phyloP scores from a whole-genome alignment of 2,113 vertebrate genomes.

The Bujurquina vittata region DNA sequence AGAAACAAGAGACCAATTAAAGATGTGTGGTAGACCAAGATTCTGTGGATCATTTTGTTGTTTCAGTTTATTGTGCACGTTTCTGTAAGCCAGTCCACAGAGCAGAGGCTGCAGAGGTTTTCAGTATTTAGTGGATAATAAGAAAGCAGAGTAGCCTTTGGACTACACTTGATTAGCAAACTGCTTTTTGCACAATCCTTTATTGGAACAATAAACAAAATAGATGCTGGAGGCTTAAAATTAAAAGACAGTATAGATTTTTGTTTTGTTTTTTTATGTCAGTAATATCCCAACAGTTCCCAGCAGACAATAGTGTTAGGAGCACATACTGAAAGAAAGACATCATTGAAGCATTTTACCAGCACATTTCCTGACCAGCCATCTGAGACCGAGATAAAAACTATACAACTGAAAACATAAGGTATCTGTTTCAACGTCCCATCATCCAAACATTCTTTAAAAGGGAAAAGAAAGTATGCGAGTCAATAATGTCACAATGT shows the following conservation, averaged over 20 bases:
- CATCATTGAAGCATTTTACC: constrained; percentile 71
- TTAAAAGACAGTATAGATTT: constrained; percentile 77
- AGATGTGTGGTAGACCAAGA: constrained; percentile 55
- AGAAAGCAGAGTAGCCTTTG: constrained; percentile 61
- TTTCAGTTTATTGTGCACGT: constrained; percentile 76
- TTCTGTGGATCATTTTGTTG: constrained; percentile 48
- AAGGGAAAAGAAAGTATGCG: constrained; percentile 35
- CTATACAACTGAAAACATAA: constrained; percentile 70
- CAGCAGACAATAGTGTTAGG: constrained; percentile 79
- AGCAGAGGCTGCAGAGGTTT: constrained; percentile 55
- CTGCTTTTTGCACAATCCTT: constrained; percentile 78
- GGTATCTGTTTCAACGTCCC: constrained; percentile 54
- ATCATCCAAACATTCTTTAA: constrained; percentile 49
- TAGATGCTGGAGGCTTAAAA: constrained; percentile 77
- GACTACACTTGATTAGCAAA: constrained; percentile 74
- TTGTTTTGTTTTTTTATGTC: constrained; percentile 50
- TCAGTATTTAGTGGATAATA: constrained; percentile 47
- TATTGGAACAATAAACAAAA: constrained; percentile 82
- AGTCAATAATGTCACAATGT: constrained; percentile 59
- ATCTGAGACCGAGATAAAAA: constrained; percentile 52
- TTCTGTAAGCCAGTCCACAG: constrained; percentile 57
- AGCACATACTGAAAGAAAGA: constrained; percentile 73
- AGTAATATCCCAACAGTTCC: constrained; percentile 71
- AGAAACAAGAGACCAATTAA: constrained; percentile 52
- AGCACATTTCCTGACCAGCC: constrained; percentile 70